These are phyloP conservation scores for Orgyia antiqua DNA, from an alignment of 2,888 invertebrate genomes.

Conservation along the genomic window DNA sequence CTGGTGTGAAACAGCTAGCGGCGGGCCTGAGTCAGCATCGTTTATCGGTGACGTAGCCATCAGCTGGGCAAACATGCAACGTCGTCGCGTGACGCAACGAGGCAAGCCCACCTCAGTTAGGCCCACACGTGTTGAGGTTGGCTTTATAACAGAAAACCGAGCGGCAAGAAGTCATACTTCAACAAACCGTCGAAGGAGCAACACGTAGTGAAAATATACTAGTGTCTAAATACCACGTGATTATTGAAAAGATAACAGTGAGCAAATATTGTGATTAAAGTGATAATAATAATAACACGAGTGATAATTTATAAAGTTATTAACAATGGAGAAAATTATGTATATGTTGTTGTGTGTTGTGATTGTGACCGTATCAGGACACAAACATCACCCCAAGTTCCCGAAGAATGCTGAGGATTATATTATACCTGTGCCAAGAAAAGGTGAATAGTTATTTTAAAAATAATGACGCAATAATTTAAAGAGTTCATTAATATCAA, in stretches of 20 bases:
- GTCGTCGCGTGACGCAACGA: conserved; percentile 35
- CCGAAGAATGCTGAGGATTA: conserved; percentile 35
- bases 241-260: conserved; percentile 31
- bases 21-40: neutral
- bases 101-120: conserved; percentile 32
- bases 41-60: conserved; percentile 35
- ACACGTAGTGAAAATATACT: conserved; percentile 39
- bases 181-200: conserved; percentile 47
- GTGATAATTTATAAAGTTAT: conserved; percentile 24
- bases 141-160: conserved; percentile 57
- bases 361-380: conserved; percentile 42
- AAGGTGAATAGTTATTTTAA: conserved; percentile 39
- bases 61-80: conserved; percentile 38
- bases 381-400: conserved; percentile 55
- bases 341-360: conserved; percentile 51
- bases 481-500: no score
- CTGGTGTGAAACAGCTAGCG: no score
- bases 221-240: conserved; percentile 20
- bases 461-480: neutral
- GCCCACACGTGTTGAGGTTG: conserved; percentile 36
- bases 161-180: conserved; percentile 45
- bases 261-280: conserved; percentile 25
- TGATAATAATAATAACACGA: conserved; percentile 24
- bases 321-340: conserved; percentile 51
- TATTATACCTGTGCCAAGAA: conserved; percentile 37